Evolutionary conservation across 2,113 vertebrate species (phyloP), one percentile per base, ranked within the genome.

Genomic region (Columbina picui): DNA sequence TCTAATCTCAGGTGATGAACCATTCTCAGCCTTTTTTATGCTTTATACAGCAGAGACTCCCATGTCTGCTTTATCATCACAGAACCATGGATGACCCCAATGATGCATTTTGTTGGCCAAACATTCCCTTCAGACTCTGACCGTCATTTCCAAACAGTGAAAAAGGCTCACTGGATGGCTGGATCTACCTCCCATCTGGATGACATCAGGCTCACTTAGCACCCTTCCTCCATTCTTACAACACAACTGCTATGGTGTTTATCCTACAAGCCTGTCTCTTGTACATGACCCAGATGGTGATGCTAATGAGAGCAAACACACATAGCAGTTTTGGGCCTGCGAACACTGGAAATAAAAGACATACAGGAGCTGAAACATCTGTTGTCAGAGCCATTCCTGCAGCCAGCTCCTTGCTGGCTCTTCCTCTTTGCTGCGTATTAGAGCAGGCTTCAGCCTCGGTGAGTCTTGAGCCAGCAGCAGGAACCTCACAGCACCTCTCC

Each of bases 51-150:
- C 23, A 38, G 27, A 73, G 26, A 64, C 15, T 16, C 29, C 26
- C 12, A n/a, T 3, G 12, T 57, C 38, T 79, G 45, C n/a, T 41
- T 91, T 73, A 38, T 36, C 45, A 45, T 50, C 45, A 14, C 32
- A 91, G 36, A 87, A 73, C 16, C 11, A 45, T 0, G 5, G 39
- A 45, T 19, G 45, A 55, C 9, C 7, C 1, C 0, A 2, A 36
- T 49, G 8, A 56, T 53, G 11, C 12, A n/a, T 43, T 89, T 64
- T 56, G 16, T 22, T 34, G n/a, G 49, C n/a, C 32, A 79, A 14
- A 68, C 34, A 56, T 3, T 82, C 43, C 64, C 26, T 78, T 78
- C 45, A 29, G 39, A 71, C 27, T 74, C 56, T 47, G 53, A 57
- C 43, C 2, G 6, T 69, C 17, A 53, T 27, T 77, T 87, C 21